These are phyloP conservation scores for Tapirus terrestris DNA, from an alignment of 2,113 vertebrate species.

Conservation along the genomic window DNA sequence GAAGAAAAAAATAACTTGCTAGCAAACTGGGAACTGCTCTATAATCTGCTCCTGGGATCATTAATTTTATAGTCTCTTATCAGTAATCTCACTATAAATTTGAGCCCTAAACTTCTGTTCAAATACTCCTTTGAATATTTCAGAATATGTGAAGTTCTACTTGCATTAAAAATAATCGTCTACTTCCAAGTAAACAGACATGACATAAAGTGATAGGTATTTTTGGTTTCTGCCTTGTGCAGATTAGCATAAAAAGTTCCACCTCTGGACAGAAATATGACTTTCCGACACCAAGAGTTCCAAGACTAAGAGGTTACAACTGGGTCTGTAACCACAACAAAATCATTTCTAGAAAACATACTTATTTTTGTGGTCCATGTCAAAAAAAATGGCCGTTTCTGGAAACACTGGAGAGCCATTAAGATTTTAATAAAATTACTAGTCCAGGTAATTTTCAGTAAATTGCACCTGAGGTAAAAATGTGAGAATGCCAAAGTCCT, in stretches of 20 bases:
- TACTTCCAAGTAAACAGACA: not conserved
- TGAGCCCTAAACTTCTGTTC: not conserved
- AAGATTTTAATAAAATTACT: slow-evolving; percentile 15
- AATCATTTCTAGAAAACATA: slow-evolving; percentile 41
- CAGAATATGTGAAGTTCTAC: not conserved
- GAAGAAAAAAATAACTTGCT: not conserved
- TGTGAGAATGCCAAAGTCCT: not conserved
- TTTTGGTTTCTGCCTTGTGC: not conserved
- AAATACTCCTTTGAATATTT: slow-evolving; percentile 19
- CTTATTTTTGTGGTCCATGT: not conserved
- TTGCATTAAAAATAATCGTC: not conserved
- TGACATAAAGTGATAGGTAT: not conserved
- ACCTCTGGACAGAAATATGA: not conserved
- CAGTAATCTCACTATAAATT: not conserved
- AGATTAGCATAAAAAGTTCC: not conserved
- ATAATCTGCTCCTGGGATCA: not conserved
- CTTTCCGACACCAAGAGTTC: not conserved
- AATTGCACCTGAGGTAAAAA: not conserved
- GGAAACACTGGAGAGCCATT: not conserved
- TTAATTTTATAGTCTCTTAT: not conserved
- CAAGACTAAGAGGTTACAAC: not conserved
- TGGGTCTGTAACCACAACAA: not conserved
- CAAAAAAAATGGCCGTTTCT: not conserved
- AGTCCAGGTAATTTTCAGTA: not conserved
- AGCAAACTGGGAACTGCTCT: not conserved